Percentiles rank a stretch among this genome's conserved stretches.
These are phyloP conservation scores for Crypturellus undulatus DNA, from an alignment of 2,113 vertebrate species.

Conservation along the genomic window DNA sequence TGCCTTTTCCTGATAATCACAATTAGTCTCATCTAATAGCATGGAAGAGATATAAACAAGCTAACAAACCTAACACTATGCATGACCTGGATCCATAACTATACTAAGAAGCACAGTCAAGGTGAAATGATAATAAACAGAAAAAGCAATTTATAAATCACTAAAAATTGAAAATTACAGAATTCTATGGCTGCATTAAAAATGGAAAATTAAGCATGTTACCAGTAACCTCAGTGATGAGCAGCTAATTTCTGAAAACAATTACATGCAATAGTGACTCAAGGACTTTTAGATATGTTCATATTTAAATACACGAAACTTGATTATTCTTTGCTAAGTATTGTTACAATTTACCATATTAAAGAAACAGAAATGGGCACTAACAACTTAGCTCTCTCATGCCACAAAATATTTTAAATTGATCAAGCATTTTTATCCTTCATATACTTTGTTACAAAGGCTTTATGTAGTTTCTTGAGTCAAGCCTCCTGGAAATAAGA, in stretches of 20 bases:
- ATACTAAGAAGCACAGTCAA: not conserved
- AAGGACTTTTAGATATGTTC: not conserved
- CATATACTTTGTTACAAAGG: not conserved
- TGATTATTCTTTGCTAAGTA: not conserved
- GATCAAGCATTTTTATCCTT: not conserved
- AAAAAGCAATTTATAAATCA: not conserved
- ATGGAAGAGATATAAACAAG: not conserved
- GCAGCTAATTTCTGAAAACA: not conserved
- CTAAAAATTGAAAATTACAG: not conserved
- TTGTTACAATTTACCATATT: not conserved
- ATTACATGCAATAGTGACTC: not conserved
- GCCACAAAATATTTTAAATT: not conserved
- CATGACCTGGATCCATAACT: not conserved
- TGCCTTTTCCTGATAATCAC: not conserved
- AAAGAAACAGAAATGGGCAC: not conserved
- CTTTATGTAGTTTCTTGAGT: conserved; percentile 2
- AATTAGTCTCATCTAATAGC: not conserved
- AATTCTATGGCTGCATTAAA: not conserved
- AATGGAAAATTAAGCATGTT: not conserved
- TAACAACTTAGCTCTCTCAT: not conserved
- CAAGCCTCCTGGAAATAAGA: not conserved
- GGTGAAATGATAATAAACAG: not conserved
- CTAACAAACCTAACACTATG: not conserved
- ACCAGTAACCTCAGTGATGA: not conserved
- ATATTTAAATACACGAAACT: not conserved